Percentiles rank a stretch among this genome's conserved stretches.
Evolutionary conservation across 1,140 invertebrate genomes (phyloP).

Genomic region (Brachystomella parvula): DNA sequence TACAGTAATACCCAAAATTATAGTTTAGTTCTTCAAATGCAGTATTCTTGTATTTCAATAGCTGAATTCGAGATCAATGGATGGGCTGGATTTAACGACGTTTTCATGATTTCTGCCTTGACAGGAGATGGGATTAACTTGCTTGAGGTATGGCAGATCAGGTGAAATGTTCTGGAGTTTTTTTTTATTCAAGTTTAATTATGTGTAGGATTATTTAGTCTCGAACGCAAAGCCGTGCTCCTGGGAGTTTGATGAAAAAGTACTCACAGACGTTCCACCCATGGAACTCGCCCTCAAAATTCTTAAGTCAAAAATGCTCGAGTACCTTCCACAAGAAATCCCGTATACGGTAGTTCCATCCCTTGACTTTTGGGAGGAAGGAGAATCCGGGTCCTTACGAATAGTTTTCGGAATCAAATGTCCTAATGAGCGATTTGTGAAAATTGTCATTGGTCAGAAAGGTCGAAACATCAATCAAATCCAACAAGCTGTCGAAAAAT

Average conservation of each 20-base stretch:
- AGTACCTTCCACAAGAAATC: slow-evolving; percentile 69
- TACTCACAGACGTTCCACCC: slow-evolving; percentile 62
- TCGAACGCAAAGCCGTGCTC: slow-evolving; percentile 52
- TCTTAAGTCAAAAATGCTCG: slow-evolving; percentile 68
- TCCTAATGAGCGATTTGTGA: slow-evolving; percentile 8
- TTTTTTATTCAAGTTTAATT: slow-evolving; percentile 2
- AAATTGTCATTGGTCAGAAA: slow-evolving; percentile 11
- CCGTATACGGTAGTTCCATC: slow-evolving; percentile 63
- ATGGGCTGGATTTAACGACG: slow-evolving; percentile 68
- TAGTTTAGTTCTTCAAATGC: not conserved
- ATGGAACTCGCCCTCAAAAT: slow-evolving; percentile 59
- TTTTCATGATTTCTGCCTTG: slow-evolving; percentile 83
- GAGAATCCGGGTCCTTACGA: slow-evolving; percentile 45
- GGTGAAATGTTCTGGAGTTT: not conserved
- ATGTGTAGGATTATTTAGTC: slow-evolving; percentile 62
- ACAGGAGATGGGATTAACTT: slow-evolving; percentile 65
- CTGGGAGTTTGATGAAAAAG: slow-evolving; percentile 58
- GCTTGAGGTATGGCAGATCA: slow-evolving; percentile 53
- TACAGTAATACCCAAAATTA: not conserved
- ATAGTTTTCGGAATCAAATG: slow-evolving; percentile 19
- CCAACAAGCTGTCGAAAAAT: slow-evolving; percentile 13
- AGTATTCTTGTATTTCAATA: slow-evolving; percentile 1
- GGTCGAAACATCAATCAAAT: slow-evolving; percentile 14
- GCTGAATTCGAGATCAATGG: slow-evolving; percentile 43
- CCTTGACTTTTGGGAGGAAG: slow-evolving; percentile 58